Evolutionary conservation across 2,888 invertebrate species (phyloP), one percentile per base, ranked within the genome.

Genomic region (Sialis fuliginosa): DNA sequence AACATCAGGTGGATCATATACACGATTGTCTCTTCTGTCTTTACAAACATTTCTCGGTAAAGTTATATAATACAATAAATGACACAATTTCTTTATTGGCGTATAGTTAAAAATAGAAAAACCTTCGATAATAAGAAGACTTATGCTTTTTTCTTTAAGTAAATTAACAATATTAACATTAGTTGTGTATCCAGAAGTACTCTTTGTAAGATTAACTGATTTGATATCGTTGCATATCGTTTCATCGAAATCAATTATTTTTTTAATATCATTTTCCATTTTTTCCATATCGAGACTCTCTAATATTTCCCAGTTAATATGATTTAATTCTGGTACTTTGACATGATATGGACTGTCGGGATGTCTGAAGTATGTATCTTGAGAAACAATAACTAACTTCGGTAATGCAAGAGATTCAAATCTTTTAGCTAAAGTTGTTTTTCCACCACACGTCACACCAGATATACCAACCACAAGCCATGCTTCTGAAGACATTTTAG

Each of bases 1-100:
- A 2, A 81, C 69, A 67, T 95, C 92, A 1, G 92, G 84, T 13
- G 93, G 93, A 46, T 81, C 77, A 61, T 93, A 95, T n/a, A 68
- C 62, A 34, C 86, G 66, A 22, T 56, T 55, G 33, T 61, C 59
- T 50, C 89, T 72, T 22, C 90, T 70, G 33, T 68, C 55, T 53
- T 64, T 65, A 56, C 88, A 87, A 59, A 77, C 76, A 33, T 77
- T 78, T 60, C 74, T 77, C 45, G 73, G 71, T 56, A 88, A 62
- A 39, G 78, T 75, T 49, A 88, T 66, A 61, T 82, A 88, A 64
- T 81, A 88, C 58, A 81, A 82, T 13, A 80, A 59, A 57, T 82
- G 67, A 58, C 83, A 86, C 30, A 86, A 56, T 10, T 77, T 69
- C 45, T 71, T 56, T 35, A 86, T 63, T n/a, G 79, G 76, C 46